phyloP scores from a whole-genome alignment of 2,888 invertebrate species.

The Trissonchulus latispiculum region DNA sequence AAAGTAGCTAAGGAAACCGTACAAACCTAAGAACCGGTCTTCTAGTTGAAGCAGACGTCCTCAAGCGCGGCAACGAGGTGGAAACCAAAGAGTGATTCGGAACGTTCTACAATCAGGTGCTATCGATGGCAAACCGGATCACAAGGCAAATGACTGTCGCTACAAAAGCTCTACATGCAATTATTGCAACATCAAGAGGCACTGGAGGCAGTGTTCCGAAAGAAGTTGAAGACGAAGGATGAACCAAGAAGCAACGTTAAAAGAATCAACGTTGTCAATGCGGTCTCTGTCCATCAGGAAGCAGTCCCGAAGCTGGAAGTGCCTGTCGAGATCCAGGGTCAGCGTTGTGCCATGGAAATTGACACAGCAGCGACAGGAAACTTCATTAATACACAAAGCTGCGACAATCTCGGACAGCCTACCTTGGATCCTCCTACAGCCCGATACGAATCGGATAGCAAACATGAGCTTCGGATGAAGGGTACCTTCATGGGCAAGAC shows the following conservation, averaged over 20 bases:
- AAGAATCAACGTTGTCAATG: not conserved
- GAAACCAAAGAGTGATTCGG: too few species aligned
- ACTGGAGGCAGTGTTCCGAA: too few species aligned
- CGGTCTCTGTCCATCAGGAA: not conserved
- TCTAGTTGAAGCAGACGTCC: too few species aligned
- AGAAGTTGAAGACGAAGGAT: too few species aligned
- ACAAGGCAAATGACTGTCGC: too few species aligned
- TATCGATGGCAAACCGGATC: too few species aligned
- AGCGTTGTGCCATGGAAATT: not conserved
- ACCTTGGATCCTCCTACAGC: not conserved
- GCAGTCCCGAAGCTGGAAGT: not conserved
- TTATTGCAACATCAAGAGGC: too few species aligned
- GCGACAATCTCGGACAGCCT: not conserved
- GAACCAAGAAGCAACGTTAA: not conserved
- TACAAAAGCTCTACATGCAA: too few species aligned
- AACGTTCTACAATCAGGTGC: too few species aligned
- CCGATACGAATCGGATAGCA: slow-evolving; percentile 6
- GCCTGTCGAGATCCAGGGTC: not conserved
- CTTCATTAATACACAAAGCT: not conserved
- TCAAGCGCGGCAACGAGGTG: too few species aligned
- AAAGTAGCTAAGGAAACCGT: slow-evolving; percentile 14
- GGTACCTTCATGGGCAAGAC: slow-evolving; percentile 2
- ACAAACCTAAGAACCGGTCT: not conserved
- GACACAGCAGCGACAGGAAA: too few species aligned
- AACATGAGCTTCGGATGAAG: not conserved